Conservation (phyloP, 1,140 invertebrate species). For the Cydia fagiglandana region DNA sequence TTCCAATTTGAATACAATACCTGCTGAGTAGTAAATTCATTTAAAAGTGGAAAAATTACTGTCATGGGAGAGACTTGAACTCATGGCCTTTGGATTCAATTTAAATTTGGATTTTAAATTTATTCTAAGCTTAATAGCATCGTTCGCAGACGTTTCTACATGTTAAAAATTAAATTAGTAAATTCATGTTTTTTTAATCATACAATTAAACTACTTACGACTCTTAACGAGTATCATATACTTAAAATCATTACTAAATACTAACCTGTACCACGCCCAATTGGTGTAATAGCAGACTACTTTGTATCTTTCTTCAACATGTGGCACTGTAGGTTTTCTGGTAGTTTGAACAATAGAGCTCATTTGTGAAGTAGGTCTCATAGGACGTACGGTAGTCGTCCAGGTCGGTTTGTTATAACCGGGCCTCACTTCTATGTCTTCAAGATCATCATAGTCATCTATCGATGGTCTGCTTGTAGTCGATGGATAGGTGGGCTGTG, state of each 20-base stretch:
- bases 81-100: too few relatives aligned
- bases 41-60: too few relatives aligned
- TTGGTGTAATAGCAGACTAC: constrained; percentile 96
- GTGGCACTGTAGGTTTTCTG: constrained; percentile 44
- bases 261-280: constrained; percentile 92
- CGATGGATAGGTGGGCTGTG: constrained; percentile 45
- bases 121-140: too few relatives aligned
- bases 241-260: constrained; percentile 4
- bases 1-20: too few relatives aligned
- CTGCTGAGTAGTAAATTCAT: too few relatives aligned
- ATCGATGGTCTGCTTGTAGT: constrained; percentile 35
- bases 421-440: constrained; percentile 69
- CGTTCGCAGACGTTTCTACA: too few relatives aligned
- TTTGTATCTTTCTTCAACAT: constrained; percentile 78
- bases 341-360: constrained; percentile 37
- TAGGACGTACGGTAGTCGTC: constrained; percentile 34
- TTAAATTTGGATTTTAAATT: too few relatives aligned
- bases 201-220: neutral
- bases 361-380: constrained; percentile 34
- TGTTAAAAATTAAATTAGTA: too few relatives aligned
- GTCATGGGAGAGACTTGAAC: too few relatives aligned
- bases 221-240: neutral
- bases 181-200: too few relatives aligned
- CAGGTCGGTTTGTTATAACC: constrained; percentile 36
- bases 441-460: constrained; percentile 58